Conservation (phyloP, 2,113 vertebrate genomes). For the Cheirogaleus medius region DNA sequence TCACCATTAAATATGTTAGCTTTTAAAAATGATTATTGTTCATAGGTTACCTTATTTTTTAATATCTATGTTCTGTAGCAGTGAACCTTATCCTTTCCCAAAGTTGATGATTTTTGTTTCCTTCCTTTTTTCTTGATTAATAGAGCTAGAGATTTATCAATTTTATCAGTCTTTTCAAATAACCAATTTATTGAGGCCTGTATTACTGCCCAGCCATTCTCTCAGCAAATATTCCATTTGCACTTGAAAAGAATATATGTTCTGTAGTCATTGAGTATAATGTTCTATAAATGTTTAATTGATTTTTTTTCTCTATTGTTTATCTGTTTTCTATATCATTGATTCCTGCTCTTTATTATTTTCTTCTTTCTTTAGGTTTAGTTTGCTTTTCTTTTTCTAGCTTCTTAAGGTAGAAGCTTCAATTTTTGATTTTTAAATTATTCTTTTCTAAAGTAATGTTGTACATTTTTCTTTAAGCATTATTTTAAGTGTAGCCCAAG, state of each 20-base stretch:
- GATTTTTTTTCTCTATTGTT: background rate
- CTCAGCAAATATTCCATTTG: background rate
- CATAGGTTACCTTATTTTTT: background rate
- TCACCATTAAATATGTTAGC: background rate
- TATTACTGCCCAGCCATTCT: background rate
- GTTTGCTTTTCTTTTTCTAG: background rate
- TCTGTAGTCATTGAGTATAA: background rate
- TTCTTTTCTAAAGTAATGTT: background rate
- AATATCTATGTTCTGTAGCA: background rate
- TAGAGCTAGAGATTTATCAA: background rate
- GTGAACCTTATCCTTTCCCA: background rate
- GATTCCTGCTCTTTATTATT: background rate
- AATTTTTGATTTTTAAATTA: background rate
- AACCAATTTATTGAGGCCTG: background rate
- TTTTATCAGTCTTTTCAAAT: background rate
- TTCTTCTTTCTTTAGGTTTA: background rate
- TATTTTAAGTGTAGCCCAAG: background rate
- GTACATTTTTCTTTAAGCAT: background rate
- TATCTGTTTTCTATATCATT: conserved; percentile 27
- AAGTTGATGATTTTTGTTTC: background rate
- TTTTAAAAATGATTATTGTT: background rate
- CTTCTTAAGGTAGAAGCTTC: background rate
- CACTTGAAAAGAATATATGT: background rate
- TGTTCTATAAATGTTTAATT: background rate
- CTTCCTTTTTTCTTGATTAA: background rate